A percentile compares a stretch with the other conserved stretches of the same genome.
Conservation (phyloP, 2,888 invertebrate species). For the Ormyrus labotus region DNA sequence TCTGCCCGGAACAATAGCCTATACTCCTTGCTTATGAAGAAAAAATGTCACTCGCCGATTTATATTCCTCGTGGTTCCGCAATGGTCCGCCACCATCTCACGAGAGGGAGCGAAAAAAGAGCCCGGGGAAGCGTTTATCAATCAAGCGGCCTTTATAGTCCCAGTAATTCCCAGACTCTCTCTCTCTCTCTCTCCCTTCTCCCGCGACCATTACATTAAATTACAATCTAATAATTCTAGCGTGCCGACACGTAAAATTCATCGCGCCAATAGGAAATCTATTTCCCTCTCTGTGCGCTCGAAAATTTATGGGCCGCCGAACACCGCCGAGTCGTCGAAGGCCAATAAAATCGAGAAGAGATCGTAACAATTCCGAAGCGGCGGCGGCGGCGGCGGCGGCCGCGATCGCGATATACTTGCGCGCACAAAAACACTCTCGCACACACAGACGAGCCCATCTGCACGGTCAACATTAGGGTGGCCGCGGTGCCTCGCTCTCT, state of each 20-base stretch:
- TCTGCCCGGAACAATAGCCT: constrained; percentile 19
- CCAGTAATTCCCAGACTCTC: constrained; percentile 29
- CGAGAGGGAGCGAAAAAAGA: constrained; percentile 14
- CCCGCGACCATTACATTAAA: constrained; percentile 50
- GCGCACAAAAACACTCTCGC: neutral
- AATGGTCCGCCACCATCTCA: neutral
- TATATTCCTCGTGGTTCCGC: constrained; percentile 42
- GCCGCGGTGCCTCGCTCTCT: neutral
- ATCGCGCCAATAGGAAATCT: constrained; percentile 45
- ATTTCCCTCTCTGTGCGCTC: constrained; percentile 35
- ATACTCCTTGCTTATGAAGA: neutral
- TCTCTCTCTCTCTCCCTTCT: constrained; percentile 1
- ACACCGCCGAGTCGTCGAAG: constrained; percentile 19
- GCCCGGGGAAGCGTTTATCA: constrained; percentile 47
- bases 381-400: constrained; percentile 8
- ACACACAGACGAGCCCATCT: too few species aligned
- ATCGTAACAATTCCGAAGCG: constrained; percentile 27
- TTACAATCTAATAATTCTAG: constrained; percentile 56
- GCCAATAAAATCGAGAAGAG: constrained; percentile 51
- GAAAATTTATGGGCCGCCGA: constrained; percentile 43
- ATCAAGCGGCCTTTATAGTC: constrained; percentile 50
- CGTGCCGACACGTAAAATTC: constrained; percentile 52
- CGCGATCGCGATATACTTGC: neutral
- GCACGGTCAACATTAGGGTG: too few species aligned
- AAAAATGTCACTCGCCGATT: constrained; percentile 44